phyloP scores from a whole-genome alignment of 2,113 vertebrate species.

The Seriola rivoliana region DNA sequence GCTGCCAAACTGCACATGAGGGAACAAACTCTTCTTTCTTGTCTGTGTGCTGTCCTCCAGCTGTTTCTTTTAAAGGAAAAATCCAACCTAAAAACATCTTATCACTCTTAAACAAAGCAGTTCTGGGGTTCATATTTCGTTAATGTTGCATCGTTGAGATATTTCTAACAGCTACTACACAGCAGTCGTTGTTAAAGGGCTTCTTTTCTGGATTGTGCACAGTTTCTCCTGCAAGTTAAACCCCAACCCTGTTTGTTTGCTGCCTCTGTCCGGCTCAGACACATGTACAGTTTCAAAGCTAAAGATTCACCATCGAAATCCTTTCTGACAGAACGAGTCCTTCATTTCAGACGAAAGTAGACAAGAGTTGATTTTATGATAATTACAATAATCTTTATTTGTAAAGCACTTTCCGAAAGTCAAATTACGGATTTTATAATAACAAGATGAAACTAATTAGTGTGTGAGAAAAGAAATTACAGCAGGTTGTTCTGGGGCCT shows the following conservation, averaged over 20 bases:
- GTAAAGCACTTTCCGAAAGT: too few species aligned
- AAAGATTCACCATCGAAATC: too few species aligned
- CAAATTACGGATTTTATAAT: too few species aligned
- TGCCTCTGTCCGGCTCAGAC: too few species aligned
- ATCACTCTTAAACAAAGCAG: background rate
- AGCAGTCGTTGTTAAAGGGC: background rate
- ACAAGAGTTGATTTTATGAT: too few species aligned
- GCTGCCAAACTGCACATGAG: background rate
- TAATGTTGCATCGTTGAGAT: background rate
- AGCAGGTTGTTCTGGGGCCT: too few species aligned
- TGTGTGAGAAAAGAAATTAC: background rate
- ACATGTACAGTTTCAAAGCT: too few species aligned
- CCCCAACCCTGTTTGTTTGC: background rate
- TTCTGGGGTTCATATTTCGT: background rate
- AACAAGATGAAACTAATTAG: too few species aligned
- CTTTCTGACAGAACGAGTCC: too few species aligned
- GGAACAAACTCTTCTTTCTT: background rate
- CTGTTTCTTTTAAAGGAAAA: conserved; percentile 35
- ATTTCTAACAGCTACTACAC: background rate
- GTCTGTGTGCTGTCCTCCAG: background rate
- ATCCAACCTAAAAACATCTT: conserved; percentile 37
- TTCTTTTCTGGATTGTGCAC: background rate
- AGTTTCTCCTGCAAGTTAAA: background rate
- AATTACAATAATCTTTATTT: too few species aligned
- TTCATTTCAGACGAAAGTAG: too few species aligned